Conservation (phyloP, 1,140 invertebrate species). For the Dreissena polymorpha region DNA sequence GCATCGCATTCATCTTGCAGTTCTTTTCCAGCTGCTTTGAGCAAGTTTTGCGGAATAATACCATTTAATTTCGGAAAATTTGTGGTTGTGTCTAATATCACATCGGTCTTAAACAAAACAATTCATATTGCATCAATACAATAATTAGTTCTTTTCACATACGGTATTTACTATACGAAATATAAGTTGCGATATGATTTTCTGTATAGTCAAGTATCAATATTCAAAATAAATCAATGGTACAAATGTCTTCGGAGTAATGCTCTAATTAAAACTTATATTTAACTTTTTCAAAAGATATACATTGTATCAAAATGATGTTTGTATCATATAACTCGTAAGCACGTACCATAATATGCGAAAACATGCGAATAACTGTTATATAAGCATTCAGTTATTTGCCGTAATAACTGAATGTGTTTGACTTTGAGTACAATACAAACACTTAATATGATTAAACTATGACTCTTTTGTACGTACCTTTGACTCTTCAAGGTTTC, state of each 20-base stretch:
- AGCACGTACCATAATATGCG: no score
- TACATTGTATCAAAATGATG: no score
- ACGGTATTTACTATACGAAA: no score
- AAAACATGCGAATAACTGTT: neutral
- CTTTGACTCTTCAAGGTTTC: constrained; percentile 17
- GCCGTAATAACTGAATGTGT: neutral
- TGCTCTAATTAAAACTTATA: no score
- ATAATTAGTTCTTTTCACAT: no score
- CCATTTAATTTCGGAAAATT: constrained; percentile 36
- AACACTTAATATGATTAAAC: neutral
- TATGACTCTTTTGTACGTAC: neutral
- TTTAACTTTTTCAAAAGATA: no score
- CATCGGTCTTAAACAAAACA: constrained; percentile 16
- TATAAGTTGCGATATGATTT: no score
- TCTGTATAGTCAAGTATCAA: no score
- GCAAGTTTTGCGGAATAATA: neutral
- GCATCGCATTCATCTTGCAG: neutral
- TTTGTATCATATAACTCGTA: no score
- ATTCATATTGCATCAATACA: neutral
- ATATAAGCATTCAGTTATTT: neutral
- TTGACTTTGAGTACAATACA: neutral
- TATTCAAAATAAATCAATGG: no score
- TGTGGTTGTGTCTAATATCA: constrained; percentile 34
- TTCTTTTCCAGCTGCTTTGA: constrained; percentile 10
- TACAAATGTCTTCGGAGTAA: no score